Percentiles rank a stretch among this genome's conserved stretches.
phyloP scores from a whole-genome alignment of 2,888 invertebrate genomes.

The Hypselothyrea guttata region DNA sequence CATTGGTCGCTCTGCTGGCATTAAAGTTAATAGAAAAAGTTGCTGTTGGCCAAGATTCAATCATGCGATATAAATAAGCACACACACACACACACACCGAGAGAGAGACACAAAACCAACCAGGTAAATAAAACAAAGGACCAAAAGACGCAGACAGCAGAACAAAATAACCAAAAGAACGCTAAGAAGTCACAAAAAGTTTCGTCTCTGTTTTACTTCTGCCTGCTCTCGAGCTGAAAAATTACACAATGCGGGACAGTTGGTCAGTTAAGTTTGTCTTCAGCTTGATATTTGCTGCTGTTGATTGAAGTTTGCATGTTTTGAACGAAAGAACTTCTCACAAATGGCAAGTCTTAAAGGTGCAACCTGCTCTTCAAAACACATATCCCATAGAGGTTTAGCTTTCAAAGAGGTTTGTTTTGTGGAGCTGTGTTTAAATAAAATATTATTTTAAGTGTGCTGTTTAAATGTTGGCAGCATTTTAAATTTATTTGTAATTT shows the following conservation, averaged over 20 bases:
- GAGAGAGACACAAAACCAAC: constrained; percentile 16
- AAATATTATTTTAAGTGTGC: too few species aligned
- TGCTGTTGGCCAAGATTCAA: constrained; percentile 77
- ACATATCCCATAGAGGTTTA: too few species aligned
- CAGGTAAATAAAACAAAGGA: constrained; percentile 73
- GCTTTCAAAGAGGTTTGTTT: too few species aligned
- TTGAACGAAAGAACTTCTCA: constrained; percentile 38
- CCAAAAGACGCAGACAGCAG: constrained; percentile 26
- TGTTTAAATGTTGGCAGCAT: too few species aligned
- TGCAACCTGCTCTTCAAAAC: constrained; percentile 6
- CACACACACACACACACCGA: constrained; percentile 46
- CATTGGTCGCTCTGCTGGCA: constrained; percentile 57
- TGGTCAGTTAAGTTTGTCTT: constrained; percentile 62
- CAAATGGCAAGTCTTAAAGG: constrained; percentile 32
- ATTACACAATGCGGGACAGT: constrained; percentile 78
- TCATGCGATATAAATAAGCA: constrained; percentile 76
- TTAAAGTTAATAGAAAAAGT: constrained; percentile 78
- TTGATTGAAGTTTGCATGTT: constrained; percentile 75
- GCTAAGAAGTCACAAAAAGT: constrained; percentile 74
- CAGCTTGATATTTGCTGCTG: constrained; percentile 65
- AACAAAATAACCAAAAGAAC: constrained; percentile 39
- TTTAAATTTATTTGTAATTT: too few species aligned
- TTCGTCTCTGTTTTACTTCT: constrained; percentile 24
- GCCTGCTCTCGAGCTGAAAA: constrained; percentile 64
- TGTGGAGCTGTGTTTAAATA: too few species aligned